phyloP scores from a whole-genome alignment of 2,797 vertebrate genomes.

The Lepus townsendii region DNA sequence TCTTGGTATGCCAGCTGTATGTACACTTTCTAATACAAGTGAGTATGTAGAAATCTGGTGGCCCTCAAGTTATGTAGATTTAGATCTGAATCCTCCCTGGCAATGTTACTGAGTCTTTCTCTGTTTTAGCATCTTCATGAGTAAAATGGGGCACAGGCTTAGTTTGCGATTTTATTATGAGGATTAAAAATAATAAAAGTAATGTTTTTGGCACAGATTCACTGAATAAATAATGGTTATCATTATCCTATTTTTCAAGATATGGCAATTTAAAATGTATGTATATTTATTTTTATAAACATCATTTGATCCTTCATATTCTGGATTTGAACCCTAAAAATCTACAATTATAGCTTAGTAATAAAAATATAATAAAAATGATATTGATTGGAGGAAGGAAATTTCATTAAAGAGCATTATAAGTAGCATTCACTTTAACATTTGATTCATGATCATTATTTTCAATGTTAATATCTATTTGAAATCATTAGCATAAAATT shows the following conservation, averaged over 20 bases:
- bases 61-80: background rate
- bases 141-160: background rate
- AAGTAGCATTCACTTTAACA: background rate
- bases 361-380: slow-evolving; percentile 24
- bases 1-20: background rate
- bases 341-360: background rate
- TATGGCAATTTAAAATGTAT: background rate
- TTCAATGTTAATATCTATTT: slow-evolving; percentile 24
- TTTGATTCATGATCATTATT: background rate
- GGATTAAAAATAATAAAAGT: background rate
- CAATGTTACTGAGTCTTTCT: background rate
- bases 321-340: background rate
- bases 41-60: background rate
- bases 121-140: background rate
- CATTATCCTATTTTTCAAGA: slow-evolving; percentile 32
- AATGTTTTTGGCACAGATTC: background rate
- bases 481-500: slow-evolving; percentile 19
- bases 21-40: background rate
- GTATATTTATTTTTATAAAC: background rate
- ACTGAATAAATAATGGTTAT: background rate
- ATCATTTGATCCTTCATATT: background rate
- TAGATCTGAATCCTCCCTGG: background rate
- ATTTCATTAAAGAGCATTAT: background rate
- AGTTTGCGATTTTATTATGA: background rate
- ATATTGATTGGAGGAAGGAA: background rate